Conservation (phyloP, 2,888 invertebrate species). For the Tuberolachnus salignus region DNA sequence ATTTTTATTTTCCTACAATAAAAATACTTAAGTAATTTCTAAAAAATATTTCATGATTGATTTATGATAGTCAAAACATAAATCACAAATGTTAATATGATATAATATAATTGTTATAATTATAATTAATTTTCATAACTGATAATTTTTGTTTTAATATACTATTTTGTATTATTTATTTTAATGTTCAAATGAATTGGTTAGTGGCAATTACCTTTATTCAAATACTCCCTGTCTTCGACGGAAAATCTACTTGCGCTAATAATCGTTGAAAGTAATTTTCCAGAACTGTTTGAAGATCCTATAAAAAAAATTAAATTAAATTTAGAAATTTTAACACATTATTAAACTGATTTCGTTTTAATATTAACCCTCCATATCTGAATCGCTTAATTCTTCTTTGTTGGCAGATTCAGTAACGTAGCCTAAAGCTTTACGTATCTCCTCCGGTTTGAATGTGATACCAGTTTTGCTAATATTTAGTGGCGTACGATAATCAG, state of each 20-base stretch:
- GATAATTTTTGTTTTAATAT: no score
- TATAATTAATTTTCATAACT: no score
- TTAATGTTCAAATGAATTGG: background rate
- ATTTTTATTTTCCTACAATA: no score
- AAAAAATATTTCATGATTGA: no score
- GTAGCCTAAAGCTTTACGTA: slow-evolving; percentile 43
- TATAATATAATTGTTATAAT: no score
- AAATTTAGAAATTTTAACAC: background rate
- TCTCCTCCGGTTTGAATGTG: slow-evolving; percentile 35
- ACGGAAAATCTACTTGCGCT: slow-evolving; percentile 18
- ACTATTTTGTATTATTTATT: background rate
- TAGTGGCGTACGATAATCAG: slow-evolving; percentile 19
- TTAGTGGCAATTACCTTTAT: slow-evolving; percentile 34
- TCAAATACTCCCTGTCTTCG: slow-evolving; percentile 45
- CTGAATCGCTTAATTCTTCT: background rate
- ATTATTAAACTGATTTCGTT: background rate
- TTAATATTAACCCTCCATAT: slow-evolving; percentile 39
- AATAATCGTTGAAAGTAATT: slow-evolving; percentile 36
- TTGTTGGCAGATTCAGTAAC: background rate
- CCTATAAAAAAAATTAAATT: slow-evolving; percentile 21
- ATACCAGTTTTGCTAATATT: background rate
- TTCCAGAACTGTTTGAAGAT: slow-evolving; percentile 32
- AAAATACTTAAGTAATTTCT: no score
- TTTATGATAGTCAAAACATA: no score
- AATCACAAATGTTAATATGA: no score